A percentile compares a stretch with the other conserved stretches of the same genome.
phyloP scores from a whole-genome alignment of 2,113 vertebrate genomes.

The Eolophus roseicapilla region DNA sequence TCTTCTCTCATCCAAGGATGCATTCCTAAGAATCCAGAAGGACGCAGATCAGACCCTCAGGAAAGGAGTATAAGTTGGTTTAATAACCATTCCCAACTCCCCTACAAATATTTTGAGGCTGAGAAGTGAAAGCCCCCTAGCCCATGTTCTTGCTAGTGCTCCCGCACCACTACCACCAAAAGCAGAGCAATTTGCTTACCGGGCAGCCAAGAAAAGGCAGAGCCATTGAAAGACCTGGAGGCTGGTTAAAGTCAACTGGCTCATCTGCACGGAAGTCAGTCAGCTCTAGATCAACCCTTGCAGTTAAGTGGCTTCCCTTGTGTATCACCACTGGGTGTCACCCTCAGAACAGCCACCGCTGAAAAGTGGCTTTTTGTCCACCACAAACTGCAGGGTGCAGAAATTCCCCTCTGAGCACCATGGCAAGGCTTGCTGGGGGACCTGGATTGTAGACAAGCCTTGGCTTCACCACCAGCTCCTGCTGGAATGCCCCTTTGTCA shows the following conservation, averaged over 20 bases:
- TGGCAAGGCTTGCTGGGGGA: background rate
- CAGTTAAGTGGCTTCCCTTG: background rate
- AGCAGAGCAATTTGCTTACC: background rate
- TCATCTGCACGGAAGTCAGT: background rate
- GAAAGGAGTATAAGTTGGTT: background rate
- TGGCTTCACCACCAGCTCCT: background rate
- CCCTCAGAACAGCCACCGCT: background rate
- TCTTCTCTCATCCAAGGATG: background rate
- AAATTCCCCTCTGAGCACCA: background rate
- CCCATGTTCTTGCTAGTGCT: background rate
- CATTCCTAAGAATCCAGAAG: background rate
- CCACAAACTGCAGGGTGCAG: background rate
- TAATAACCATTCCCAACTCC: background rate
- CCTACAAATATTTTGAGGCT: background rate
- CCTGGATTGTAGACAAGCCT: background rate
- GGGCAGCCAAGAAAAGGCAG: background rate
- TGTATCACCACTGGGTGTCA: background rate
- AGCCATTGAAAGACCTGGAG: background rate
- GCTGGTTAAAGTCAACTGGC: background rate
- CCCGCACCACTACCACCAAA: background rate
- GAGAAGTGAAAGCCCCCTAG: background rate
- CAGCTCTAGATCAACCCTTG: background rate
- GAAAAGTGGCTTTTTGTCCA: background rate
- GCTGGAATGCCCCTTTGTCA: background rate
- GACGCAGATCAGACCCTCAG: background rate